These are phyloP conservation scores for Mesaphorura yosii DNA, from an alignment of 1,140 invertebrate genomes.

Conservation along the genomic window DNA sequence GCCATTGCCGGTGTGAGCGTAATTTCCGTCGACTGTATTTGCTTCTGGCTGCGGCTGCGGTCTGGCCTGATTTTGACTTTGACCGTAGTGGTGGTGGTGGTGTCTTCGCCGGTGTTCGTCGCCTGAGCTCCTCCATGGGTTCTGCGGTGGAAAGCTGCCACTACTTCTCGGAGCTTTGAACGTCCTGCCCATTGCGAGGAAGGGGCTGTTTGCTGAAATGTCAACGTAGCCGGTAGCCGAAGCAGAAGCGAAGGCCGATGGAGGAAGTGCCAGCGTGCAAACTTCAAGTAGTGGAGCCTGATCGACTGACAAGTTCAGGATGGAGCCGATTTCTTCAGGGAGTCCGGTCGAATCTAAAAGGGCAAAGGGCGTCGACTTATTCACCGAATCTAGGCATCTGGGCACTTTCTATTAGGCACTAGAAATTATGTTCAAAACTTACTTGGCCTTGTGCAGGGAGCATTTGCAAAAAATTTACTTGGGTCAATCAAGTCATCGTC, in stretches of 20 bases:
- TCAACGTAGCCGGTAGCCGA: background rate
- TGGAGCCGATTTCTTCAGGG: background rate
- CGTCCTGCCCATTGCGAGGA: constrained; percentile 1
- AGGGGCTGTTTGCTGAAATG: constrained; percentile 1
- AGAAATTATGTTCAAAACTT: background rate
- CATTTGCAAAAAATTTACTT: constrained; percentile 41
- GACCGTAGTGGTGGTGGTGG: constrained; percentile 1
- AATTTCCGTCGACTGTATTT: background rate
- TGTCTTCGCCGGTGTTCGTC: background rate
- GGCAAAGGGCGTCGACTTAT: no score
- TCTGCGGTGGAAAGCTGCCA: background rate
- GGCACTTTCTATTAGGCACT: background rate
- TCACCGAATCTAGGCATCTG: no score
- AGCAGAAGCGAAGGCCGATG: background rate
- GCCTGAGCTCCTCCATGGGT: constrained; percentile 4
- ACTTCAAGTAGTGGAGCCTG: constrained; percentile 22
- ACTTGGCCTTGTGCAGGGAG: background rate
- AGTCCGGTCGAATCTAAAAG: background rate
- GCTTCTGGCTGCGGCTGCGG: background rate
- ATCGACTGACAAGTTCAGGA: background rate
- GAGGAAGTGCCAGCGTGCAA: constrained; percentile 18
- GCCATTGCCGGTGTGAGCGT: background rate
- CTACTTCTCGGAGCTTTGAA: background rate
- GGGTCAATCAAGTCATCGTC: constrained; percentile 44
- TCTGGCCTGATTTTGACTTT: background rate